phyloP scores from a whole-genome alignment of 2,888 invertebrate genomes.

The Trachelus troglodyta region DNA sequence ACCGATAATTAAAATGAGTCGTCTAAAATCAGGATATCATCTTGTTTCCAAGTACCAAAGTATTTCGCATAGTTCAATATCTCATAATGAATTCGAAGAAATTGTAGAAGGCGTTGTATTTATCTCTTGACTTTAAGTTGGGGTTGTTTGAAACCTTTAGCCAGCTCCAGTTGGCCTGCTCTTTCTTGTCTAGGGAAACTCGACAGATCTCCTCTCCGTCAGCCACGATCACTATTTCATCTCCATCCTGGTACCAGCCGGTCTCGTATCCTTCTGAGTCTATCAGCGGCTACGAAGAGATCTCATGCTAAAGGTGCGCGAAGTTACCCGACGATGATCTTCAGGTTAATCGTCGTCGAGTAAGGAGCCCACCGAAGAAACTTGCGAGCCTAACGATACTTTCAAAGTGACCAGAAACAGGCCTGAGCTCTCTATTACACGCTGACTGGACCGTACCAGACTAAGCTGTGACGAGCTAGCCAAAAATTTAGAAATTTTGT shows the following conservation, averaged over 20 bases:
- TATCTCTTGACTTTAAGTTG: conserved; percentile 18
- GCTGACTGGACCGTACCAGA: background rate
- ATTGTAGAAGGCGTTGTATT: conserved; percentile 12
- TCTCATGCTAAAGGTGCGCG: background rate
- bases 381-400: background rate
- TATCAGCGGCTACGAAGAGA: conserved; percentile 45
- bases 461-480: background rate
- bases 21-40: background rate
- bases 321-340: background rate
- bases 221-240: conserved; percentile 72
- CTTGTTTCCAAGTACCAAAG: background rate
- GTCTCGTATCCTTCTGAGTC: conserved; percentile 54
- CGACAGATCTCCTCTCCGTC: conserved; percentile 75
- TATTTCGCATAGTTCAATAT: background rate
- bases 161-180: conserved; percentile 76
- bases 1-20: background rate
- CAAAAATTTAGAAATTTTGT: background rate
- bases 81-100: conserved; percentile 4
- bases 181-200: conserved; percentile 73
- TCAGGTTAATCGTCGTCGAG: background rate
- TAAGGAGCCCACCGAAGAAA: background rate
- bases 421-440: background rate
- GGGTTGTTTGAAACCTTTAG: conserved; percentile 69
- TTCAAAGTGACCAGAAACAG: background rate
- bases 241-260: conserved; percentile 73